Conservation (phyloP, 2,113 vertebrate genomes). For the Puma concolor region DNA sequence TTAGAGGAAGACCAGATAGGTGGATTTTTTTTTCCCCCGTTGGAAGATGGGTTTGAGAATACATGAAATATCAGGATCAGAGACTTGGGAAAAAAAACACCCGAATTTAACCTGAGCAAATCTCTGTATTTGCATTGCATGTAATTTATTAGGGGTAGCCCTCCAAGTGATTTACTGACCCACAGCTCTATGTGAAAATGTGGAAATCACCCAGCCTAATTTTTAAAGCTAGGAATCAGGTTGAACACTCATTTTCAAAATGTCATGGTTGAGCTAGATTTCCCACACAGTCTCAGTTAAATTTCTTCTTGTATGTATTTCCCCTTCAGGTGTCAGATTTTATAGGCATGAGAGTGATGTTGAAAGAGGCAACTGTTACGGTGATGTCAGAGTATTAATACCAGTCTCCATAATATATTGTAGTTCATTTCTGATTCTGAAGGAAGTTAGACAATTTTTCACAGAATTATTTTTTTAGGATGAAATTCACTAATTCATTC, state of each 20-base stretch:
- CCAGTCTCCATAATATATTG: not conserved
- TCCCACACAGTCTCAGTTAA: not conserved
- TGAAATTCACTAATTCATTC: not conserved
- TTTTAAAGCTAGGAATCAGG: constrained; percentile 32
- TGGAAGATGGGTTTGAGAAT: not conserved
- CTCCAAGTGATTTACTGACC: constrained; percentile 31
- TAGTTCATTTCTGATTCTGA: constrained; percentile 42
- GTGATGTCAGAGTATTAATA: not conserved
- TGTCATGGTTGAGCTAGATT: constrained; percentile 52
- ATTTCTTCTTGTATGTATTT: constrained; percentile 42
- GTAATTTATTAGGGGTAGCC: not conserved
- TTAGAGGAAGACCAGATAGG: not conserved
- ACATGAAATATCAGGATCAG: not conserved
- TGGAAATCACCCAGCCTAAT: constrained; percentile 7
- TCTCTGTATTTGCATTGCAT: not conserved
- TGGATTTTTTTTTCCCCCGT: not conserved
- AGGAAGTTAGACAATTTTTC: constrained; percentile 22
- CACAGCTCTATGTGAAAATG: not conserved
- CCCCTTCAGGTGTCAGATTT: not conserved
- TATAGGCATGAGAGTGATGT: not conserved
- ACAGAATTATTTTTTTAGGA: not conserved
- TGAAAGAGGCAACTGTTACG: not conserved
- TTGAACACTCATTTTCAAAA: constrained; percentile 45
- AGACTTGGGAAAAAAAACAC: not conserved
- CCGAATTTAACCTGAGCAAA: not conserved